phyloP scores from a whole-genome alignment of 2,797 vertebrate species.

The Characodon lateralis region DNA sequence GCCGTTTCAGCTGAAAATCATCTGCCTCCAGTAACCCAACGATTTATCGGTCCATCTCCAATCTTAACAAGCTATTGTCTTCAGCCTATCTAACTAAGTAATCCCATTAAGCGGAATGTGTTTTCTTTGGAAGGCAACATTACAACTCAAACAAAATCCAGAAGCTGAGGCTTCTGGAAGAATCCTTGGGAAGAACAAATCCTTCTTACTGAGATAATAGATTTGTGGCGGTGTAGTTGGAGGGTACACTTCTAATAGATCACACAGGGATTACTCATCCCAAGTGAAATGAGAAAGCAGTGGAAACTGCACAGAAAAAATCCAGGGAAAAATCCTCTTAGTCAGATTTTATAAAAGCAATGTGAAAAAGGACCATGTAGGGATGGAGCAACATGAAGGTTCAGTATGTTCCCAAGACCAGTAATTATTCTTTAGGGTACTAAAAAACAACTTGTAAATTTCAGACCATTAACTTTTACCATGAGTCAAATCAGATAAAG shows the following conservation, averaged over 20 bases:
- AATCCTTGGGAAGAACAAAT: conserved; percentile 1
- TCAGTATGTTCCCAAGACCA: conserved; percentile 27
- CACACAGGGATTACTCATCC: background rate
- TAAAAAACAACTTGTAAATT: conserved; percentile 7
- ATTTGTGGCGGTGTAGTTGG: conserved; percentile 1
- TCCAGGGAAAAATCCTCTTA: background rate
- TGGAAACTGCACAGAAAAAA: background rate
- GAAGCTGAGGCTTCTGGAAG: conserved; percentile 9
- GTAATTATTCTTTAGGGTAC: conserved; percentile 14
- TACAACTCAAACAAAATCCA: background rate
- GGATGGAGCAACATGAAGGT: conserved; percentile 5
- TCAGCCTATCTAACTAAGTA: background rate
- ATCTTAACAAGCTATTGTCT: no score
- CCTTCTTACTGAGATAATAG: background rate
- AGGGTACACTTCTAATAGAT: background rate
- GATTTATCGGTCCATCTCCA: no score
- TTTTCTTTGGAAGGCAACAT: background rate
- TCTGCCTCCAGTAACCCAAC: no score
- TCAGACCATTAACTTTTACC: conserved; percentile 2
- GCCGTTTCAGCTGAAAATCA: no score
- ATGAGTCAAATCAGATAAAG: background rate
- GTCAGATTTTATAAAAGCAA: background rate
- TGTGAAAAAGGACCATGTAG: conserved; percentile 18
- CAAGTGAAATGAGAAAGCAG: background rate
- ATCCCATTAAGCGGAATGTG: background rate